A percentile compares a stretch with the other conserved stretches of the same genome.
These are phyloP conservation scores for Palythoa grandis DNA, from an alignment of 92 coral and sea anemone genomes.

Conservation along the genomic window DNA sequence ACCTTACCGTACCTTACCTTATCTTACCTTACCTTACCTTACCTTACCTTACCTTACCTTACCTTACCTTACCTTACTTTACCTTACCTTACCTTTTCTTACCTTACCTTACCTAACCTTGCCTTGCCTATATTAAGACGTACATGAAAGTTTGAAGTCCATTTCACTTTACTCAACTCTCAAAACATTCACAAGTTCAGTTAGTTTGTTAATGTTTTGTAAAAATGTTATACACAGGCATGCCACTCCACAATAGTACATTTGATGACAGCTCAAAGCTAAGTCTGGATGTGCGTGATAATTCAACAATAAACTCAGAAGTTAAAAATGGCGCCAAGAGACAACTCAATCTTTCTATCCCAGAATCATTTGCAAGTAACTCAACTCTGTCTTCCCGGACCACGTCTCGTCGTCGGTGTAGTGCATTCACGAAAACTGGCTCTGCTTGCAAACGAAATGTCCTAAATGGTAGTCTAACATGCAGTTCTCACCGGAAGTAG, in stretches of 20 bases:
- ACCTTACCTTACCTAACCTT: too few species aligned
- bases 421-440: slow-evolving; percentile 82
- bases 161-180: too few species aligned
- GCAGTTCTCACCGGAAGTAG: slow-evolving; percentile 56
- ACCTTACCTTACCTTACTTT: too few species aligned
- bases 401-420: slow-evolving; percentile 76
- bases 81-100: too few species aligned
- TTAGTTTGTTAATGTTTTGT: too few species aligned
- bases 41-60: too few species aligned
- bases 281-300: neutral
- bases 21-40: too few species aligned
- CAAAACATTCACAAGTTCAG: too few species aligned
- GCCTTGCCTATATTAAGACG: too few species aligned
- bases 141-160: too few species aligned
- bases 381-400: slow-evolving; percentile 42
- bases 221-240: neutral
- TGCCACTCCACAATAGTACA: slow-evolving; percentile 22
- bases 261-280: slow-evolving; percentile 10
- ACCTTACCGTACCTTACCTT: too few species aligned
- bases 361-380: slow-evolving; percentile 68
- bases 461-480: slow-evolving; percentile 70
- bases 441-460: slow-evolving; percentile 77
- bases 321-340: neutral
- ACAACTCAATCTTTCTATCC: slow-evolving; percentile 61
- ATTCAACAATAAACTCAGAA: neutral